phyloP scores from a whole-genome alignment of 2,888 invertebrate genomes.

The Hofmannophila pseudospretella region DNA sequence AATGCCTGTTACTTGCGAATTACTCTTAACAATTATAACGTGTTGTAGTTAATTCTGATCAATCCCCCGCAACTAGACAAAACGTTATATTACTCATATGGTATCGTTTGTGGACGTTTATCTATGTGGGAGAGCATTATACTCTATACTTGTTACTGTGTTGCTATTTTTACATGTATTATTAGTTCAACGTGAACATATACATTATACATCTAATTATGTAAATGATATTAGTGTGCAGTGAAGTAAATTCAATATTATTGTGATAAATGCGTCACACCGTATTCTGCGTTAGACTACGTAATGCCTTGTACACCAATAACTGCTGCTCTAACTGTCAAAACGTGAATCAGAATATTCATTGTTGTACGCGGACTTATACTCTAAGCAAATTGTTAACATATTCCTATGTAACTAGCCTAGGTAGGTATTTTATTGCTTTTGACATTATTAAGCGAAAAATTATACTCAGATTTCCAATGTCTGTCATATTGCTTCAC shows the following conservation, averaged over 20 bases:
- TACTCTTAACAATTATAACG: too few species aligned
- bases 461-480: too few species aligned
- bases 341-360: conserved; percentile 40
- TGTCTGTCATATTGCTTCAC: too few species aligned
- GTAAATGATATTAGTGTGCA: neutral
- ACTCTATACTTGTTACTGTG: conserved; percentile 18
- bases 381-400: too few species aligned
- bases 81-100: conserved; percentile 18
- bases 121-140: conserved; percentile 55
- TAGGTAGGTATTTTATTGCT: too few species aligned
- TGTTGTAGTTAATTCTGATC: conserved; percentile 10
- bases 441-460: too few species aligned
- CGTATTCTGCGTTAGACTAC: conserved; percentile 30
- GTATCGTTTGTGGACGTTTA: conserved; percentile 32
- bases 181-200: neutral
- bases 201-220: neutral
- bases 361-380: too few species aligned
- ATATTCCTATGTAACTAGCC: too few species aligned
- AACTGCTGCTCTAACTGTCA: conserved; percentile 36
- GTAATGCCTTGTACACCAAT: too few species aligned
- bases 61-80: conserved; percentile 20
- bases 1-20: too few species aligned
- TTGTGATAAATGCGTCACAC: conserved; percentile 33
- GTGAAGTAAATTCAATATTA: conserved; percentile 1
- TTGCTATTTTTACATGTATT: neutral